Percentiles rank a stretch among this genome's conserved stretches.
Evolutionary conservation across 2,113 vertebrate species (phyloP).

Genomic region (Coptodon rendalli): DNA sequence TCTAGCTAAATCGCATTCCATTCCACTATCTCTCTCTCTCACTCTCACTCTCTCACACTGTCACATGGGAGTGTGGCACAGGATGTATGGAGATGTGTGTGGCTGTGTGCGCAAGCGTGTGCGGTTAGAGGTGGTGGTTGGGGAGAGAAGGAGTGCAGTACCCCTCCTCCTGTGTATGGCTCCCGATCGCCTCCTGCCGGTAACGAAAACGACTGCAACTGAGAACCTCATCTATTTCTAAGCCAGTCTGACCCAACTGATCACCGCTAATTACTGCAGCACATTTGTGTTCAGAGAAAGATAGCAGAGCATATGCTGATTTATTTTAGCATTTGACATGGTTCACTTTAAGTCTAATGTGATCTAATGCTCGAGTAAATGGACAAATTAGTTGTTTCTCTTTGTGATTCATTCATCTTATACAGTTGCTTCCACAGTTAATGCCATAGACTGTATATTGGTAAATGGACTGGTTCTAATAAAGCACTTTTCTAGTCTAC

Average conservation of each 20-base stretch:
- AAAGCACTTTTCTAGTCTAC: neutral
- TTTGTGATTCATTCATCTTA: neutral
- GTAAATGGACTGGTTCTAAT: neutral
- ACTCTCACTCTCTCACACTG: neutral
- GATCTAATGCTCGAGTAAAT: neutral
- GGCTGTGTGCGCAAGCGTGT: slow-evolving; percentile 4
- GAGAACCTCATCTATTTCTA: slow-evolving; percentile 7
- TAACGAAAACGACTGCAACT: neutral
- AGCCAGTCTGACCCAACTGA: slow-evolving; percentile 31
- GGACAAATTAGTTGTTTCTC: neutral
- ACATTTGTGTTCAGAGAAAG: slow-evolving; percentile 1
- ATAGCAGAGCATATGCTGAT: slow-evolving; percentile 1
- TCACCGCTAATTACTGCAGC: slow-evolving; percentile 15
- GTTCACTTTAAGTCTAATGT: neutral
- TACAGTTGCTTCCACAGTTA: neutral
- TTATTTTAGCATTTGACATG: slow-evolving; percentile 12
- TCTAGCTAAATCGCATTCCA: slow-evolving; percentile 47
- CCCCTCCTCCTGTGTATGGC: neutral
- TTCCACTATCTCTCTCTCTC: neutral
- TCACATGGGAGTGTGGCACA: slow-evolving; percentile 9
- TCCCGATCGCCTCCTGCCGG: slow-evolving; percentile 49
- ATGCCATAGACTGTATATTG: neutral
- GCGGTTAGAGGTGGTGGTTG: neutral
- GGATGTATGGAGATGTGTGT: neutral
- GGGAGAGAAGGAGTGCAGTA: neutral